A percentile compares a stretch with the other conserved stretches of the same genome.
These are phyloP conservation scores for Barypeithes pellucidus DNA, from an alignment of 2,888 invertebrate genomes.

Conservation along the genomic window DNA sequence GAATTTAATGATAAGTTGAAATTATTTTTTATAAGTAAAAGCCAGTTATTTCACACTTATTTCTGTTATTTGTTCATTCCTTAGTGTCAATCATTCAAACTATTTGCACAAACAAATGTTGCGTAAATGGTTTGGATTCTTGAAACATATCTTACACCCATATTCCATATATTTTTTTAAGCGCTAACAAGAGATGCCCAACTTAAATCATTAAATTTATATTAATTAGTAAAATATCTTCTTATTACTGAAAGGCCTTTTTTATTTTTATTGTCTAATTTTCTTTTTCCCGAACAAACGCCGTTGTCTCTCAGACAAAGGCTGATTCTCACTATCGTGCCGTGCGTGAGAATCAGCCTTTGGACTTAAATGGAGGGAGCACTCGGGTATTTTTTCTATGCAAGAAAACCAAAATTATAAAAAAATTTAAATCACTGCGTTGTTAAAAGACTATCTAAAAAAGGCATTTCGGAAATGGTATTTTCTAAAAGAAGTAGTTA, in stretches of 20 bases:
- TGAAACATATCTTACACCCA: neutral
- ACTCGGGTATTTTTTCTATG: too few relatives aligned
- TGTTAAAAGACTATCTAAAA: neutral
- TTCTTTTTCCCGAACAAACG: too few relatives aligned
- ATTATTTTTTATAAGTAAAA: neutral
- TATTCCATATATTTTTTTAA: conserved; percentile 24
- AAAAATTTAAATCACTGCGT: too few relatives aligned
- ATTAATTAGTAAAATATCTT: too few relatives aligned
- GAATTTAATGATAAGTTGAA: neutral
- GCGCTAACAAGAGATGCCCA: neutral
- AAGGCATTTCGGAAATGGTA: neutral
- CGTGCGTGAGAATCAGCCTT: too few relatives aligned
- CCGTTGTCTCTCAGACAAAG: too few relatives aligned
- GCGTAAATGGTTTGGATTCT: neutral
- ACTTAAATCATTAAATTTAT: neutral
- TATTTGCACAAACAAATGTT: neutral
- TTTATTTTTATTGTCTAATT: too few relatives aligned
- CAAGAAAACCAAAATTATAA: too few relatives aligned
- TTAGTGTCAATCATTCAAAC: neutral
- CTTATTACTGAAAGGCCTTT: too few relatives aligned
- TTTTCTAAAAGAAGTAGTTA: conserved; percentile 4
- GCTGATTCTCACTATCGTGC: too few relatives aligned
- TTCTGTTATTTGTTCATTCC: conserved; percentile 7
- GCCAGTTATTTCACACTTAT: conserved; percentile 7
- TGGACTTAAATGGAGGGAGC: too few relatives aligned